A percentile compares a stretch with the other conserved stretches of the same genome.
Evolutionary conservation across 2,113 vertebrate genomes (phyloP).

Genomic region (Sporophila hypoxantha): DNA sequence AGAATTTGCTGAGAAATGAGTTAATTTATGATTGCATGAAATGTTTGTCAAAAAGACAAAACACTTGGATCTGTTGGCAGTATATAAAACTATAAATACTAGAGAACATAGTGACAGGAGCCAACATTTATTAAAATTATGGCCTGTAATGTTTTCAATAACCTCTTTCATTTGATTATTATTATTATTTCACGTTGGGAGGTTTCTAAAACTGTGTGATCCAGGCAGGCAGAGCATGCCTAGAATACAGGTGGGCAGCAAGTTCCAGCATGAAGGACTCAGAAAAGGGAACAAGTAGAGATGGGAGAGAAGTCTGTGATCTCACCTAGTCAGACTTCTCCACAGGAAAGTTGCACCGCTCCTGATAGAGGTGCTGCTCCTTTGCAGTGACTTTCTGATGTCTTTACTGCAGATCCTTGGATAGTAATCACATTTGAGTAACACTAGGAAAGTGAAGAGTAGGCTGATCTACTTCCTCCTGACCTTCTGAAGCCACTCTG

Average conservation of each 20-base stretch:
- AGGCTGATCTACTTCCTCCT: not conserved
- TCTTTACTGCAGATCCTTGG: not conserved
- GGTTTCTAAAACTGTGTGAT: not conserved
- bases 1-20: conserved; percentile 57
- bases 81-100: conserved; percentile 55
- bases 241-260: not conserved
- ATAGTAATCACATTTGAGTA: not conserved
- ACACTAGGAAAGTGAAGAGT: not conserved
- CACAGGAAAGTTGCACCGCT: not conserved
- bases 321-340: not conserved
- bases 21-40: conserved; percentile 55
- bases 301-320: not conserved
- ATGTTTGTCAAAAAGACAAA: conserved; percentile 60
- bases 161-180: conserved; percentile 31
- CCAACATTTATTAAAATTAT: conserved; percentile 56
- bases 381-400: not conserved
- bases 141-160: conserved; percentile 45
- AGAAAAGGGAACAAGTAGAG: not conserved
- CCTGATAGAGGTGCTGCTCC: not conserved
- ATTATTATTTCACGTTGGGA: not conserved
- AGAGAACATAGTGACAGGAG: conserved; percentile 39
- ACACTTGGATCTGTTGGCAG: conserved; percentile 41
- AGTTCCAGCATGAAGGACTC: not conserved
- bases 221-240: not conserved
- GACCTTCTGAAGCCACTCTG: not conserved